Conservation (phyloP, 1,140 invertebrate species). For the Drosophila santomea region DNA sequence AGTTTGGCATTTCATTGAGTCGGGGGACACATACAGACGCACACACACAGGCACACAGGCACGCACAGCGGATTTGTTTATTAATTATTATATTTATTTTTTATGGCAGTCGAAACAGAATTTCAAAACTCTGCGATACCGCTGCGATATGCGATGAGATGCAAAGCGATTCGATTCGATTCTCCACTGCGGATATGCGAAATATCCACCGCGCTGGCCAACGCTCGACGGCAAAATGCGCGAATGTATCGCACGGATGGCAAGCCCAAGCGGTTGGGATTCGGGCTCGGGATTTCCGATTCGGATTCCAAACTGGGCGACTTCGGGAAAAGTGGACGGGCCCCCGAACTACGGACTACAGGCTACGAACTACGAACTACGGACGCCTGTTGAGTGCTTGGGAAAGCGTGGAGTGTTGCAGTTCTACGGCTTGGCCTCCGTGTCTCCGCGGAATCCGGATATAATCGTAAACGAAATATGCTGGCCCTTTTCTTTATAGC, state of each 20-base stretch:
- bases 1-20: conserved; percentile 64
- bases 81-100: conserved; percentile 49
- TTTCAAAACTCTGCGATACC: conserved; percentile 15
- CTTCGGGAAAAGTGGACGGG: conserved; percentile 37
- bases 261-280: conserved; percentile 22
- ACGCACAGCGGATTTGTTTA: conserved; percentile 45
- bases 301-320: conserved; percentile 1
- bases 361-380: background rate
- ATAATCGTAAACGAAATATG: conserved; percentile 54
- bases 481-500: conserved; percentile 11
- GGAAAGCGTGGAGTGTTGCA: conserved; percentile 19
- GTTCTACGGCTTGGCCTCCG: conserved; percentile 56
- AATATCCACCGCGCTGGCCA: conserved; percentile 76
- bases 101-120: conserved; percentile 21
- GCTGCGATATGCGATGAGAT: conserved; percentile 26
- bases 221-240: conserved; percentile 80
- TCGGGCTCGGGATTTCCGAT: conserved; percentile 12
- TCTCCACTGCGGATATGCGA: conserved; percentile 42
- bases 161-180: conserved; percentile 2
- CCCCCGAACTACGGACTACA: conserved; percentile 12
- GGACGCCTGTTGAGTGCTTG: conserved; percentile 33
- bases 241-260: conserved; percentile 63
- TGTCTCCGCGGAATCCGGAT: conserved; percentile 1
- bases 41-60: conserved; percentile 13
- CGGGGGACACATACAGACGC: conserved; percentile 21